A percentile compares a stretch with the other conserved stretches of the same genome.
These are phyloP conservation scores for Campoletis sonorensis DNA, from an alignment of 1,140 invertebrate species.

Conservation along the genomic window DNA sequence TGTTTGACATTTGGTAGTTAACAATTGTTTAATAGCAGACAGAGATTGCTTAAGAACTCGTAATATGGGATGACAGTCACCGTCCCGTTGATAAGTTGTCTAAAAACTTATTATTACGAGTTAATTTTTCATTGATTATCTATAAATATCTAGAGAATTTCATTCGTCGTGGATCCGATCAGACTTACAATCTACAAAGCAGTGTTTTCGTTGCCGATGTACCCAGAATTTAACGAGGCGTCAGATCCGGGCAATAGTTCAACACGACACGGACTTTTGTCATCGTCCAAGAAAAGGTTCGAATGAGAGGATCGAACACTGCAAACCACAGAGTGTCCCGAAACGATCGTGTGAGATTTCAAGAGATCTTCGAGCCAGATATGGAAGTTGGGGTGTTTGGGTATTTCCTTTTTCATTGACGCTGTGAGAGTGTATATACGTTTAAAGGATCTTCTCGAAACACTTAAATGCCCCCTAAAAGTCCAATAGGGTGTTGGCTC, in stretches of 20 bases:
- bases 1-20: too few relatives aligned
- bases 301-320: conserved; percentile 21
- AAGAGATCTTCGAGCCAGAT: conserved; percentile 26
- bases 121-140: not conserved
- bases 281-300: conserved; percentile 18
- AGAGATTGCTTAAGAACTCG: too few relatives aligned
- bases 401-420: conserved; percentile 5
- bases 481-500: conserved; percentile 48
- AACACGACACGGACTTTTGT: conserved; percentile 46
- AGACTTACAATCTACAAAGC: not conserved
- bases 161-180: not conserved
- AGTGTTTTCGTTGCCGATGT: not conserved
- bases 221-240: conserved; percentile 28
- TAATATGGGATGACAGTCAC: too few relatives aligned
- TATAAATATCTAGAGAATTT: not conserved
- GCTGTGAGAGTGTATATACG: not conserved
- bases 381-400: not conserved
- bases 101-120: not conserved
- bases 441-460: conserved; percentile 35
- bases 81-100: too few relatives aligned
- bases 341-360: conserved; percentile 32
- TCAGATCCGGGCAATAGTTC: conserved; percentile 32
- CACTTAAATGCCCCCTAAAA: conserved; percentile 44
- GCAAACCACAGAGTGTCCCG: not conserved
- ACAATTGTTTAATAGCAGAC: too few relatives aligned